A percentile compares a stretch with the other conserved stretches of the same genome.
Evolutionary conservation across 2,113 vertebrate genomes (phyloP).

Genomic region (Macaca nemestrina): DNA sequence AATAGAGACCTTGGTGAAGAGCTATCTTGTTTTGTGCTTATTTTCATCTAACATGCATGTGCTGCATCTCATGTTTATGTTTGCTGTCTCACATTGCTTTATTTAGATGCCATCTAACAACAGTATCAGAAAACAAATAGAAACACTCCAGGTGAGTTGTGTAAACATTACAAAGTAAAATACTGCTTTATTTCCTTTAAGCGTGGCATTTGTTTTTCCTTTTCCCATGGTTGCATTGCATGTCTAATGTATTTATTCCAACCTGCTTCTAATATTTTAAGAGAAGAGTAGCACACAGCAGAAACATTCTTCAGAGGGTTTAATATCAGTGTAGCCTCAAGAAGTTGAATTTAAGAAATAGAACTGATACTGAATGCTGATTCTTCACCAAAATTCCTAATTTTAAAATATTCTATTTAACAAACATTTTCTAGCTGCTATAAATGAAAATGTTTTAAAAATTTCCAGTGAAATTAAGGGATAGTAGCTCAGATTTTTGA

Average conservation of each 20-base stretch:
- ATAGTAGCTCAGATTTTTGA: conserved; percentile 15
- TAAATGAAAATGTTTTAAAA: background rate
- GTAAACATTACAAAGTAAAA: conserved; percentile 80
- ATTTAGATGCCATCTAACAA: conserved; percentile 99
- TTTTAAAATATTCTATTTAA: background rate
- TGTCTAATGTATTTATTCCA: conserved; percentile 71
- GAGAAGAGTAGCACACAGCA: conserved; percentile 34
- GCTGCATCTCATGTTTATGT: conserved; percentile 91
- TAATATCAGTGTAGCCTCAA: conserved; percentile 43
- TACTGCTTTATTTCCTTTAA: conserved; percentile 79
- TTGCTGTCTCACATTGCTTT: conserved; percentile 94
- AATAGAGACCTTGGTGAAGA: conserved; percentile 86
- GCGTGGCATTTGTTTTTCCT: conserved; percentile 22
- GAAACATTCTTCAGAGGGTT: conserved; percentile 17
- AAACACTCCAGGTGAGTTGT: conserved; percentile 99
- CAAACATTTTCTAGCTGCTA: background rate
- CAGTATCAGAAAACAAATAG: conserved; percentile 99
- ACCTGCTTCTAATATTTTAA: background rate
- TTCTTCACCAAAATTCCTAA: background rate
- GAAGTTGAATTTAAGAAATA: conserved; percentile 48
- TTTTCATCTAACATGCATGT: conserved; percentile 93
- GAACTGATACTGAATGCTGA: background rate
- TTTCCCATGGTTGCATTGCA: conserved; percentile 74
- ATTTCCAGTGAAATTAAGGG: background rate
- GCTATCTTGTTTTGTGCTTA: conserved; percentile 87